These are phyloP conservation scores for Orchestes rusci DNA, from an alignment of 2,888 invertebrate species.

Conservation along the genomic window DNA sequence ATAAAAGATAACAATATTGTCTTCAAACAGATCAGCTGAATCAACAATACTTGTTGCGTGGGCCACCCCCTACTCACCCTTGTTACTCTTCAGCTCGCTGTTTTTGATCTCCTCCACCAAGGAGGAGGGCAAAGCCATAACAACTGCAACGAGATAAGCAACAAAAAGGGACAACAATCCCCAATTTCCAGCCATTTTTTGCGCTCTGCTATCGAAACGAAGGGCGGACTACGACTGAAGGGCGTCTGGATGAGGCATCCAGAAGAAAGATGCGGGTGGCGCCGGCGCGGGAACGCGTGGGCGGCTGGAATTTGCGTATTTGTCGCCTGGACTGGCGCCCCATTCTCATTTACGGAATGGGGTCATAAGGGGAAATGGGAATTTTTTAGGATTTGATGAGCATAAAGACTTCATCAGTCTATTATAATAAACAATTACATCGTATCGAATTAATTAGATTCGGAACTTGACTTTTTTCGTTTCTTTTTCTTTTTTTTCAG, in stretches of 20 bases:
- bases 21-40: too few species aligned
- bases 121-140: conserved; percentile 38
- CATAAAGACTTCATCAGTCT: not conserved
- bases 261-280: conserved; percentile 29
- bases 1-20: too few species aligned
- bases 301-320: not conserved
- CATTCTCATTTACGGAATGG: too few species aligned
- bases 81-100: conserved; percentile 37
- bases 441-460: not conserved
- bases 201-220: not conserved
- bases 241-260: too few species aligned
- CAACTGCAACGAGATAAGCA: conserved; percentile 28
- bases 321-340: too few species aligned
- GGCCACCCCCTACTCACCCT: conserved; percentile 42
- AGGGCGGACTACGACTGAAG: conserved; percentile 33
- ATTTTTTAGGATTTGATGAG: not conserved
- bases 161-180: conserved; percentile 17
- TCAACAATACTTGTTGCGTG: too few species aligned
- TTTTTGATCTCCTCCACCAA: conserved; percentile 41
- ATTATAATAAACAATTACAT: not conserved
- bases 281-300: conserved; percentile 30
- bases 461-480: not conserved
- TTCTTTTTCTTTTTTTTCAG: not conserved
- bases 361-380: not conserved
- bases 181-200: conserved; percentile 15